A percentile compares a stretch with the other conserved stretches of the same genome.
phyloP scores from a whole-genome alignment of 2,888 invertebrate genomes.

The Pseudolycoriella hygida region DNA sequence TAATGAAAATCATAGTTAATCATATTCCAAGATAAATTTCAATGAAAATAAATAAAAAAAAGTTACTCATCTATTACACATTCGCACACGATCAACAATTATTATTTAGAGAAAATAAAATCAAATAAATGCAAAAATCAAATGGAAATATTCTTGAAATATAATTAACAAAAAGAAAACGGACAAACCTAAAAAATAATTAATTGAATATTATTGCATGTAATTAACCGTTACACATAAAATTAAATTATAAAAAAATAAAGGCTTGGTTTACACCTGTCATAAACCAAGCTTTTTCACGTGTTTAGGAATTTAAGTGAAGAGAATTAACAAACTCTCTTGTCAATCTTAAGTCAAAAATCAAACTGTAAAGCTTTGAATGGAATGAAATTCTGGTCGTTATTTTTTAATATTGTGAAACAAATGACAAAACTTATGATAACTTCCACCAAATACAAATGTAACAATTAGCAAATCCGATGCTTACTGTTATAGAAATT shows the following conservation, averaged over 20 bases:
- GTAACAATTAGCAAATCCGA: too few relatives aligned
- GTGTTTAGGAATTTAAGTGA: conserved; percentile 9
- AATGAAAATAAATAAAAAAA: too few relatives aligned
- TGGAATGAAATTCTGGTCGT: too few relatives aligned
- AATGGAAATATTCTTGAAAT: conserved; percentile 1
- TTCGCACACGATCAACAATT: too few relatives aligned
- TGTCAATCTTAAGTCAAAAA: not conserved
- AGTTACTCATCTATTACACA: too few relatives aligned
- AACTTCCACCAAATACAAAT: too few relatives aligned
- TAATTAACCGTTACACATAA: conserved; percentile 5
- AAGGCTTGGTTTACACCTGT: conserved; percentile 17
- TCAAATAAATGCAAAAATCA: conserved; percentile 2
- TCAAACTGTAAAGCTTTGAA: too few relatives aligned
- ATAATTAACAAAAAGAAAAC: conserved; percentile 4
- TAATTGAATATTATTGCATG: not conserved
- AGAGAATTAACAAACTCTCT: conserved; percentile 11
- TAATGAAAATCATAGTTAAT: not conserved
- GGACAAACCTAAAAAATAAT: not conserved
- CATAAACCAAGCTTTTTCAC: conserved; percentile 14
- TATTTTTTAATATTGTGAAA: too few relatives aligned
- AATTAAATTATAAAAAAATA: conserved; percentile 8
- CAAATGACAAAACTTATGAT: too few relatives aligned
- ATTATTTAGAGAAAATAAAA: too few relatives aligned
- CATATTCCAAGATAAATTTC: conserved; percentile 5
- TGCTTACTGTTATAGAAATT: too few relatives aligned